Evolutionary conservation across 1,140 invertebrate genomes (phyloP), one percentile per base, ranked within the genome.

Genomic region (Tetraneura akinire): DNA sequence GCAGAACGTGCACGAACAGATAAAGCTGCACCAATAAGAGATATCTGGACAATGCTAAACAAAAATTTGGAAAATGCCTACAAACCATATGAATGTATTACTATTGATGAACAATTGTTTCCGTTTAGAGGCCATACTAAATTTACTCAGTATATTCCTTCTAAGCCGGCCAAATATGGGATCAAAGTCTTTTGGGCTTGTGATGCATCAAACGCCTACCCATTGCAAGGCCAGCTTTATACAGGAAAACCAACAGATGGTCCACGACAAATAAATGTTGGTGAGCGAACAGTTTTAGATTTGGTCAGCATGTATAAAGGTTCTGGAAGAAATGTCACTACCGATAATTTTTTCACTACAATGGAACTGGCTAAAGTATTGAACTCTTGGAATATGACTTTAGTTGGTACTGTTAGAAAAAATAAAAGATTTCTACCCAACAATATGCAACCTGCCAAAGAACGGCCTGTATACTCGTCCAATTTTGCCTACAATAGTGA

Each of bases 251-350:
- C 62, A 8, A 0, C 0, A 10, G 37, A 66, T 66, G 32, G 37
- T 21, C 0, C 1, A 66, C 32, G 32, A 11, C 62, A 66, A 66
- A 6, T 21, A 21, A 42, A 66, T 66, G 10, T 66, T 6, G 32
- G 62, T 66, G 62, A 66, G 10, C 1, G 9, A 18, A 66, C 32
- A 6, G 32, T 66, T 66, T 1, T 66, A 11, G 62, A 66, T 4
- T 37, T 66, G 21, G 62, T 66, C 10, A 13, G 0, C 10, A 2
- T 37, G 21, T 66, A 66, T 66, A 45, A 23, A 42, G 62, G 62
- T 2, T 42, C 62, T 45, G 62, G 32, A 66, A 80, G 84, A 14
- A 86, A 86, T 64, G 80, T 87, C 0, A 87, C 85, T 8, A 83
- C 83, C 55, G 86, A 87, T 78, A 86, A 87, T 57, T 87, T n/a